Conservation (phyloP, 2,113 vertebrate genomes). For the Notarius lentiginosus region DNA sequence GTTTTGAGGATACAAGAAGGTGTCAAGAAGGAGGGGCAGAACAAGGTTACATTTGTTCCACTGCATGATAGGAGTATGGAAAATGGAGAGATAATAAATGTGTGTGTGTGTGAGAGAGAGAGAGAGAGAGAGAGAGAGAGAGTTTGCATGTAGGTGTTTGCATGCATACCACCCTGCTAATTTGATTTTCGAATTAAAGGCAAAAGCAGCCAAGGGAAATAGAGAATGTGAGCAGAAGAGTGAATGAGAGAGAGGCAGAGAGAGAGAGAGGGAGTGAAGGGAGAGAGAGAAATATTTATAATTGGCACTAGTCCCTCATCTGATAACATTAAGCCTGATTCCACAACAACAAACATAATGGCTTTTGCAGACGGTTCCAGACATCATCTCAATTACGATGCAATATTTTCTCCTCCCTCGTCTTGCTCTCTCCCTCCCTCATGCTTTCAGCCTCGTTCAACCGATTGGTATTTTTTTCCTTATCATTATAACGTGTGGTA, state of each 20-base stretch:
- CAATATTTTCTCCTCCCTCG: slow-evolving; percentile 33
- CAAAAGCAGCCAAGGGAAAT: slow-evolving; percentile 36
- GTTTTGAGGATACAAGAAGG: neutral
- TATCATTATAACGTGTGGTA: slow-evolving; percentile 36
- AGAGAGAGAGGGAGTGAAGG: slow-evolving; percentile 16
- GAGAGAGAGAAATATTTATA: slow-evolving; percentile 45
- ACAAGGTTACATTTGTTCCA: neutral
- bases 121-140: slow-evolving; percentile 14
- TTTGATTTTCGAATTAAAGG: slow-evolving; percentile 55
- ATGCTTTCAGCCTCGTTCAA: slow-evolving; percentile 21
- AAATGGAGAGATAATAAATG: neutral
- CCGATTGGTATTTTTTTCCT: slow-evolving; percentile 35
- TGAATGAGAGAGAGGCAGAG: slow-evolving; percentile 6
- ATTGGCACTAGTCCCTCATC: slow-evolving; percentile 54
- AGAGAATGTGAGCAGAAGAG: slow-evolving; percentile 17
- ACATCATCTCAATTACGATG: slow-evolving; percentile 49
- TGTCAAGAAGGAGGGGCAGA: slow-evolving; percentile 2
- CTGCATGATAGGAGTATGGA: neutral
- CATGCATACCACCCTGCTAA: slow-evolving; percentile 42
- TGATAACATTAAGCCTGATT: slow-evolving; percentile 50
- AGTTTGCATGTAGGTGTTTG: slow-evolving; percentile 39
- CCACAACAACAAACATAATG: slow-evolving; percentile 50
- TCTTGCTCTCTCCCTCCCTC: slow-evolving; percentile 27
- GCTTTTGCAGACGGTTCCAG: slow-evolving; percentile 43
- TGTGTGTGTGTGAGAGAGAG: neutral